Conservation (phyloP, 1,140 invertebrate genomes). For the Polypedilum pembai region DNA sequence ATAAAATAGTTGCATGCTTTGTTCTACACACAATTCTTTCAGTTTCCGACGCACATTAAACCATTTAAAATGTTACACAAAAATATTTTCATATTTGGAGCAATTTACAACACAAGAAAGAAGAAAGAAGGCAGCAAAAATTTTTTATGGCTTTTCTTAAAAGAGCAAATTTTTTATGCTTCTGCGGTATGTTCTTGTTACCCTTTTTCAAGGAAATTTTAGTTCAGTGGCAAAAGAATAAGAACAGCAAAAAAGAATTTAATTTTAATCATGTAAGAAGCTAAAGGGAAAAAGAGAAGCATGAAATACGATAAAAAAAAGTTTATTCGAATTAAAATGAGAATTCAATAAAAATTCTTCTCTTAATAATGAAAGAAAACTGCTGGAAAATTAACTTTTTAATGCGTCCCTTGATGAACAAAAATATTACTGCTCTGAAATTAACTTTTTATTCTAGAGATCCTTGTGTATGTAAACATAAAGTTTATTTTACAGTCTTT, state of each 20-base stretch:
- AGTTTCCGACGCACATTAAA: not conserved
- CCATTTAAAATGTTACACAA: conserved; percentile 1
- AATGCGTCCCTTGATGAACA: not conserved
- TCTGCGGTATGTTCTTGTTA: not conserved
- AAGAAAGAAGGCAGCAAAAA: not conserved
- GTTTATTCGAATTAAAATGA: not conserved
- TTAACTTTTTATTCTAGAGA: not conserved
- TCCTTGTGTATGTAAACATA: not conserved
- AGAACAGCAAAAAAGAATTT: not conserved
- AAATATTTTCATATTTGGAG: conserved; percentile 3
- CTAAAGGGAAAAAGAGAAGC: not conserved
- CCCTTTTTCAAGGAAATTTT: conserved; percentile 8
- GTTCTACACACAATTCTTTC: not conserved
- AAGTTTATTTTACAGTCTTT: not conserved
- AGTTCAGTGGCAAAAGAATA: not conserved
- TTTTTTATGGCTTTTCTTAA: not conserved
- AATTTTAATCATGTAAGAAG: not conserved
- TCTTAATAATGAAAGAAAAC: not conserved
- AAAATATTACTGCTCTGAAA: not conserved
- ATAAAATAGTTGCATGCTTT: not conserved
- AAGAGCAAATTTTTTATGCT: not conserved
- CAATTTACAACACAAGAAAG: not conserved
- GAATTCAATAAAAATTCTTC: not conserved
- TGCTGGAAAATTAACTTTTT: conserved; percentile 15
- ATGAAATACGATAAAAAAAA: conserved; percentile 4